Evolutionary conservation across 2,113 vertebrate species (phyloP), one percentile per base, ranked within the genome.

Genomic region (Pomatostomus ruficeps): DNA sequence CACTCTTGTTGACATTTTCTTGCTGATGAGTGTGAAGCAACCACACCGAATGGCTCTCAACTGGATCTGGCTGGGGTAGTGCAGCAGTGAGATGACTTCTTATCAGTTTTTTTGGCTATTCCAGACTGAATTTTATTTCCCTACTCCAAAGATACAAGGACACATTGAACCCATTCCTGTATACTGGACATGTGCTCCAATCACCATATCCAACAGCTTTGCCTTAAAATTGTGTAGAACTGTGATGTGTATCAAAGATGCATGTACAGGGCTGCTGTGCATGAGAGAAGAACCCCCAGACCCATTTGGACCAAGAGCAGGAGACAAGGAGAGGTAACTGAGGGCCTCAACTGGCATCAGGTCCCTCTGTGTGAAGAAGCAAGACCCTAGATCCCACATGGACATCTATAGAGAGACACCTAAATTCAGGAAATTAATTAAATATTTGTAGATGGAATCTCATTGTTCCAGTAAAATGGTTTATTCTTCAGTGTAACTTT

Each of bases 201-300:
- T 12, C 49, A 65, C 12, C 12, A 55, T 42, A 59, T 38, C 10
- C 43, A 68, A 31, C 7, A 79, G 7, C 7, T 68, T 80, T 72
- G 7, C 23, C 35, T 72, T 63, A 63, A 49, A 91, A 75, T 9
- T 43, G 21, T 23, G 1, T 22, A 22, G 11, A 72, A 55, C 2
- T 7, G 11, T 46, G 29, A 12, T 59, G 36, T 38, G 8, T 61
- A 21, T 61, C 33, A 48, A 66, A 85, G 23, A 59, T 0, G 0
- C 9, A 8, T 20, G 3, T 10, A n/a, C 24, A 75, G 11, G 35
- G 22, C 25, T 84, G 15, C 17, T 72, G 25, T 13, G 18, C 13
- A 49, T 11, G 33, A 38, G 1, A 2, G 26, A 85, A 35, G 28
- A 52, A n/a, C 3, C 11, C 28, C 6, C 45, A 73, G 29, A 59